Evolutionary conservation across 1,140 invertebrate species (phyloP), one percentile per base, ranked within the genome.

Genomic region (Drosophila grimshawi): DNA sequence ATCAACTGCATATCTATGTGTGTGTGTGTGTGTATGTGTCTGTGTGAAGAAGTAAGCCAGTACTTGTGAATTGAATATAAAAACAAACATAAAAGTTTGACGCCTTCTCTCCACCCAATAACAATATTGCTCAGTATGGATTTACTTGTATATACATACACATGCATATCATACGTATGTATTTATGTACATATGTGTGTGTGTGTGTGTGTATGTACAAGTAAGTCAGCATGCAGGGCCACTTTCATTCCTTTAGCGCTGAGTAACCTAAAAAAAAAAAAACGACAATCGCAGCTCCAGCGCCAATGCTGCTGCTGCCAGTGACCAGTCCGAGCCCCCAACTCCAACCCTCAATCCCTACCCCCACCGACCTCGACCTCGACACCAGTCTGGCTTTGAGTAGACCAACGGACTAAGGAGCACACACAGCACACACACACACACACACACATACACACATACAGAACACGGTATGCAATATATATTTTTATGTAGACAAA

Each of bases 401-500:
- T 61, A 71, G 78, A 80, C 73, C 79, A 68, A 80, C 52, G 52
- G 10, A 69, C 65, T 76, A 72, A 66, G 73, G 53, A 80, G 76
- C 79, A 80, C 83, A 81, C 69, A 41, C 39, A 41, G 39, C 19
- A 19, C 19, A 19, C 19, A 1, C 19, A 19, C 19, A 19, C 19
- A 19, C 19, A 19, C 19, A 19, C 19, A 19, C 19, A 19, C 19
- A 19, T 1, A 19, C 79, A 80, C 83, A 81, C 69, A 41, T 10
- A 41, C 7, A 80, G 74, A 46, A 74, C 77, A 88, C 78, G 80
- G 74, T 73, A 83, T 77, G 76, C 76, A 81, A 86, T 86, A 76
- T 86, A 86, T 86, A 89, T 80, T 88, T 83, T 85, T 89, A 89
- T 88, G 76, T 89, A 88, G 85, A 89, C 81, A 89, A 89, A 82